Conservation (phyloP, 1,140 invertebrate genomes). For the Maconellicoccus hirsutus region DNA sequence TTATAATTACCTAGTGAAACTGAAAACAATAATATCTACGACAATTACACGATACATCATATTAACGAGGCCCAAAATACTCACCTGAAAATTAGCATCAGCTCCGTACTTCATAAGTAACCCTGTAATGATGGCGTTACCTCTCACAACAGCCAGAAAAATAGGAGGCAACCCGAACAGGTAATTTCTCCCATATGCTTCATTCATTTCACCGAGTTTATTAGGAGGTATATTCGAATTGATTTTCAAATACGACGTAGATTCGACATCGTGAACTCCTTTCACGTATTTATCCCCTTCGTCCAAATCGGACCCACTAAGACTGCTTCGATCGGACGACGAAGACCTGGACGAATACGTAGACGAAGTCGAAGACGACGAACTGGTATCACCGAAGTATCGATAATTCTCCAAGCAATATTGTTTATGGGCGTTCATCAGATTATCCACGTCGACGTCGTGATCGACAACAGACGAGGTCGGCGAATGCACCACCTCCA, state of each 20-base stretch:
- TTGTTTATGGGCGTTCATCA: constrained; percentile 36
- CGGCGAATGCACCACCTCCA: constrained; percentile 22
- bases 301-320: constrained; percentile 26
- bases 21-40: too few species aligned
- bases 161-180: constrained; percentile 43
- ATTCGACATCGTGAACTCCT: not conserved
- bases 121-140: constrained; percentile 40
- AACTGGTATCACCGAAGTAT: constrained; percentile 23
- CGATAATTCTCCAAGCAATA: constrained; percentile 30
- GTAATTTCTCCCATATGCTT: constrained; percentile 38
- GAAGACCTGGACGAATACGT: constrained; percentile 29
- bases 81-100: constrained; percentile 38
- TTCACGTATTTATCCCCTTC: constrained; percentile 21
- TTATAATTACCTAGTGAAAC: too few species aligned
- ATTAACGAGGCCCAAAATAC: constrained; percentile 10
- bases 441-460: constrained; percentile 32
- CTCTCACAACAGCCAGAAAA: constrained; percentile 42
- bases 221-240: constrained; percentile 32
- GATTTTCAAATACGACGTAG: constrained; percentile 31
- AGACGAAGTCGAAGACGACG: constrained; percentile 26
- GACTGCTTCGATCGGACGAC: constrained; percentile 26
- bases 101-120: constrained; percentile 45
- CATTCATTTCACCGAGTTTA: constrained; percentile 34
- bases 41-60: too few species aligned
- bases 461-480: not conserved